Evolutionary conservation across 1,140 invertebrate genomes (phyloP).

Genomic region (Macrotrachela quadricornifera): DNA sequence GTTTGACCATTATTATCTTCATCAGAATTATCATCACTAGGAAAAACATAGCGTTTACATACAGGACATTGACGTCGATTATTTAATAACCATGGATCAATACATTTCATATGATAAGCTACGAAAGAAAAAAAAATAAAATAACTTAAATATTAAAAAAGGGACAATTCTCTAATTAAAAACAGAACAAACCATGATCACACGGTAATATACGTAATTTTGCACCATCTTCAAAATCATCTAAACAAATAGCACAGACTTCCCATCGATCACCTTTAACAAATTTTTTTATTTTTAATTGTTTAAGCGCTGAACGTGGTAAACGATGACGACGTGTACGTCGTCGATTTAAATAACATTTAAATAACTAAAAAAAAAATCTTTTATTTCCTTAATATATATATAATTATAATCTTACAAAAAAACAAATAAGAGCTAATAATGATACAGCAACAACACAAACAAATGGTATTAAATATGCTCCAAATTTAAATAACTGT

Average conservation of each 20-base stretch:
- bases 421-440: too few relatives aligned
- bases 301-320: slow-evolving; percentile 58
- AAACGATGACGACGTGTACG: slow-evolving; percentile 54
- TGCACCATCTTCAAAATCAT: slow-evolving; percentile 87
- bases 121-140: slow-evolving; percentile 28
- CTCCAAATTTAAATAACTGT: too few relatives aligned
- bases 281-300: slow-evolving; percentile 72
- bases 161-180: not conserved
- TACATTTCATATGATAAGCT: slow-evolving; percentile 86
- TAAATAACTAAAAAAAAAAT: slow-evolving; percentile 3
- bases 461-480: too few relatives aligned
- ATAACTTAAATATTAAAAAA: not conserved
- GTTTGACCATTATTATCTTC: not conserved
- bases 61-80: slow-evolving; percentile 84
- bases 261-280: slow-evolving; percentile 70
- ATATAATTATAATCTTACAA: too few relatives aligned
- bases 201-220: slow-evolving; percentile 81
- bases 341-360: slow-evolving; percentile 16
- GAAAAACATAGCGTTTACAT: slow-evolving; percentile 79
- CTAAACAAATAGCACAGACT: slow-evolving; percentile 91
- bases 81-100: slow-evolving; percentile 92
- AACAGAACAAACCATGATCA: slow-evolving; percentile 53
- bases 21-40: slow-evolving; percentile 1
- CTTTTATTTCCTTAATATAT: too few relatives aligned
- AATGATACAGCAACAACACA: too few relatives aligned